Percentiles rank a stretch among this genome's conserved stretches.
Conservation (phyloP, 2,113 vertebrate genomes). For the Turdus rufiventris region DNA sequence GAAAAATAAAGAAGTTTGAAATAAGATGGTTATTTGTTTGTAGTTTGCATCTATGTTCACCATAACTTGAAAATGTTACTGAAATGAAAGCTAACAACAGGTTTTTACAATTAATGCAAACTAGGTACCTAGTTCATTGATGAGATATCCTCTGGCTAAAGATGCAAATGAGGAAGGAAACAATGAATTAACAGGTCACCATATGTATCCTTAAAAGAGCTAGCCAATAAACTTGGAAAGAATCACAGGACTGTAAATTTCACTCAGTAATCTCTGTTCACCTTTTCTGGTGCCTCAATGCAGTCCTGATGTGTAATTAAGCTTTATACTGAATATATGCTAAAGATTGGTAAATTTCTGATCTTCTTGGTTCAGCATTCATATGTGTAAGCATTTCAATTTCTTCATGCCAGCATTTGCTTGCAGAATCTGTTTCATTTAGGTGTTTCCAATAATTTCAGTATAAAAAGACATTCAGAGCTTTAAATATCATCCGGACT, state of each 20-base stretch:
- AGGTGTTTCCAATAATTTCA: background rate
- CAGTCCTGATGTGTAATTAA: background rate
- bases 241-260: background rate
- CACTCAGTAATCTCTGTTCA: background rate
- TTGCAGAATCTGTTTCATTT: background rate
- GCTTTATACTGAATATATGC: background rate
- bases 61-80: background rate
- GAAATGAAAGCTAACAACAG: background rate
- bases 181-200: background rate
- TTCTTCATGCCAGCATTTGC: background rate
- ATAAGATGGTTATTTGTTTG: background rate
- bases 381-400: background rate
- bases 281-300: background rate
- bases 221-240: background rate
- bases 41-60: background rate
- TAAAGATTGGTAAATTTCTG: background rate
- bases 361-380: background rate
- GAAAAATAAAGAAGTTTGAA: background rate
- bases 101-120: background rate
- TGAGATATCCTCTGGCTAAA: background rate
- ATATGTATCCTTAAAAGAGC: background rate
- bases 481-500: background rate
- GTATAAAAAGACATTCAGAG: background rate
- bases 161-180: background rate
- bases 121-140: background rate